A percentile compares a stretch with the other conserved stretches of the same genome.
Conservation (phyloP, 1,140 invertebrate species). For the Trinorchestia longiramus region DNA sequence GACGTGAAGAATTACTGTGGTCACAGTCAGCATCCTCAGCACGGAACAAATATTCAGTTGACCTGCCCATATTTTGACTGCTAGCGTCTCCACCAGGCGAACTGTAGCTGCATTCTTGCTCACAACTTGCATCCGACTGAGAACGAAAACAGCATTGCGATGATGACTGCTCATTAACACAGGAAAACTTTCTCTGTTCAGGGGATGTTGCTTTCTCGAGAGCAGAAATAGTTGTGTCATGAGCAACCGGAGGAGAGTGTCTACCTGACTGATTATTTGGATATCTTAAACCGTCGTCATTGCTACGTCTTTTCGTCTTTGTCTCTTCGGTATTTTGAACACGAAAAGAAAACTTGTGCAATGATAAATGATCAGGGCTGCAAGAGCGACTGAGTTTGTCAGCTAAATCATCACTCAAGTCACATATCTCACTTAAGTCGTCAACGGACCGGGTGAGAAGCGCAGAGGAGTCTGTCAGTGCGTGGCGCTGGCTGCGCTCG, state of each 20-base stretch:
- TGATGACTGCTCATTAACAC: not conserved
- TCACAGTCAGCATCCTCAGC: not conserved
- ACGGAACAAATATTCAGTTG: not conserved
- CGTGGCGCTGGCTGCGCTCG: not conserved
- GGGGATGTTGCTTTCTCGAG: not conserved
- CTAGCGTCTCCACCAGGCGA: not conserved
- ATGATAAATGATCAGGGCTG: not conserved
- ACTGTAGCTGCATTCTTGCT: not conserved
- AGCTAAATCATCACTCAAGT: not conserved
- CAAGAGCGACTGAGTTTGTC: conserved; percentile 12
- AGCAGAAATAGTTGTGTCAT: not conserved
- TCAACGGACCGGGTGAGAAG: not conserved
- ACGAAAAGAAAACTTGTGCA: not conserved
- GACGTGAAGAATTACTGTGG: not conserved
- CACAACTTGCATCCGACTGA: not conserved
- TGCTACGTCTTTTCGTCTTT: not conserved
- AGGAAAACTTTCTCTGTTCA: not conserved
- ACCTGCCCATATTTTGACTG: not conserved
- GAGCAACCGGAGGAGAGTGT: not conserved
- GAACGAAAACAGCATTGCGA: not conserved
- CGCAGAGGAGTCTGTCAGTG: not conserved
- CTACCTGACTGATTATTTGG: not conserved
- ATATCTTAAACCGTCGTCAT: not conserved
- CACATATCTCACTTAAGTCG: not conserved
- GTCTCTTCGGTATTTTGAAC: not conserved